Conservation (phyloP, 2,888 invertebrate species). For the Rhingia rostrata region DNA sequence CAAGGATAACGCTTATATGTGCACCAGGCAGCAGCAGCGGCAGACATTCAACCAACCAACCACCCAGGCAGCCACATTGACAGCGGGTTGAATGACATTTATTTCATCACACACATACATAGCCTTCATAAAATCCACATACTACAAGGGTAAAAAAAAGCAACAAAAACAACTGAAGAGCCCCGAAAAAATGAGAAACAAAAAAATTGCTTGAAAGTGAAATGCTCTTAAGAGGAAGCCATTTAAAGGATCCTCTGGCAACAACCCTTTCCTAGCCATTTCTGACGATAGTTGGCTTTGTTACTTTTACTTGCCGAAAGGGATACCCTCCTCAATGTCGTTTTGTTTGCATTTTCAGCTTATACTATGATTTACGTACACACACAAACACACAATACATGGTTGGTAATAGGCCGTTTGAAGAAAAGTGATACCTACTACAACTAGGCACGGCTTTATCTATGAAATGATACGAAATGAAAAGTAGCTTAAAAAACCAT, state of each 20-base stretch:
- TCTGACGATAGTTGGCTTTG: slow-evolving; percentile 61
- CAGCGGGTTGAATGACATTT: slow-evolving; percentile 72
- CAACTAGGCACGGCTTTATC: slow-evolving; percentile 5
- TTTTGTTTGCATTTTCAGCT: slow-evolving; percentile 28
- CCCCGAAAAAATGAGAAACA: slow-evolving; percentile 45
- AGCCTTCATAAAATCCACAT: neutral
- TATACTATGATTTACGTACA: slow-evolving; percentile 12
- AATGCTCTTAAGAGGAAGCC: slow-evolving; percentile 69
- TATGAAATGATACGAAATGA: neutral
- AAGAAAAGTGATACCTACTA: slow-evolving; percentile 40
- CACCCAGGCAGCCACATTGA: slow-evolving; percentile 41
- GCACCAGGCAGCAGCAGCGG: neutral
- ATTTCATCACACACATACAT: slow-evolving; percentile 31
- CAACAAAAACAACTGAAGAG: slow-evolving; percentile 26
- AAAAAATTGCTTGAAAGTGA: slow-evolving; percentile 52
- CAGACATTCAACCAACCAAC: slow-evolving; percentile 45
- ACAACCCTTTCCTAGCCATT: slow-evolving; percentile 24
- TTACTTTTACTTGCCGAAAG: slow-evolving; percentile 33
- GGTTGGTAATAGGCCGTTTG: slow-evolving; percentile 35
- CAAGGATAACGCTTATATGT: slow-evolving; percentile 54
- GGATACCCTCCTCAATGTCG: slow-evolving; percentile 32
- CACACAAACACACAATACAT: neutral
- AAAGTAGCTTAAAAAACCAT: slow-evolving; percentile 3
- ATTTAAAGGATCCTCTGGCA: slow-evolving; percentile 61
- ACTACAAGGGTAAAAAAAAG: neutral